Evolutionary conservation across 2,113 vertebrate genomes (phyloP), one percentile per base, ranked within the genome.

Genomic region (Oryzias celebensis): DNA sequence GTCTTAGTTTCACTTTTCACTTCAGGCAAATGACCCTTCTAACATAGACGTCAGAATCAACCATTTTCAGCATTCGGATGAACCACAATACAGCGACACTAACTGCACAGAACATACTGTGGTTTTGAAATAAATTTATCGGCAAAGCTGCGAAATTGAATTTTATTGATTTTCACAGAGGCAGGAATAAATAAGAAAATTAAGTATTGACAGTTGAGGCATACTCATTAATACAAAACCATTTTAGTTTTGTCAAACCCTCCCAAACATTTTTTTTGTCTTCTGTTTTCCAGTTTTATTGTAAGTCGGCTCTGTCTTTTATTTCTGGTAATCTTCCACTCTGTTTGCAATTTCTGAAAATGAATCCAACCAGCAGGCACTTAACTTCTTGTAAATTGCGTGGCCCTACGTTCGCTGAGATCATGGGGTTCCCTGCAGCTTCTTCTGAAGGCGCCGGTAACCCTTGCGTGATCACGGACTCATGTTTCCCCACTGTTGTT

Each of bases 171-270:
- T 54, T 54, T n/a, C 22, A 16, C 7, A 41, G 36, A 17, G 5
- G 28, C 52, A 54, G 17, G 26, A 54, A 10, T 31, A n/a, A 36
- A 54, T 54, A 54, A 28, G 52, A 47, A 47, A 47, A 54, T 54
- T 17, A 26, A 17, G 26, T 53, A 53, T 53, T 53, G 51, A 31
- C 51, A 31, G 17, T 17, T 24, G 8, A 22, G 22, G 23, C 26
- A 8, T 15, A 3, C 15, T 17, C 16, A 16, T n/a, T 5, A 45
- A 45, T 45, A 16, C 44, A 45, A 17, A 17, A 45, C 4, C 14
- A 45, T 16, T 16, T 45, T 45, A 45, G 5, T 16, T 16, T 16
- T 45, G 14, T 5, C 14, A 46, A 46, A 46, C 7, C 36, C 36
- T 36, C 36, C 36, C 10, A 36, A 36, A 36, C 1, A 36, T 44